Percentiles rank a stretch among this genome's conserved stretches.
Conservation (phyloP, 2,888 invertebrate species). For the Calliopum simillimum region DNA sequence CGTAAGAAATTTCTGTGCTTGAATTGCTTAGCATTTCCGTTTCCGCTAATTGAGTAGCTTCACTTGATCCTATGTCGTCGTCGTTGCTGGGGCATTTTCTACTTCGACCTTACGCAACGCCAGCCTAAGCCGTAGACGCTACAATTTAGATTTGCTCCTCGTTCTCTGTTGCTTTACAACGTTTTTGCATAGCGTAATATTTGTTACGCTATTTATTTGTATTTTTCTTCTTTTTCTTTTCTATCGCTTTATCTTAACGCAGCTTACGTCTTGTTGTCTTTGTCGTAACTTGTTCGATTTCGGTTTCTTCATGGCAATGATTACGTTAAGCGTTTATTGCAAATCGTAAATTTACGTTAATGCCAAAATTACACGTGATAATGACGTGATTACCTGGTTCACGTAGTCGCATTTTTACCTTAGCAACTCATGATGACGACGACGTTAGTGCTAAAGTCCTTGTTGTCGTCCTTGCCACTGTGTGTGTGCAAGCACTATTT, state of each 20-base stretch:
- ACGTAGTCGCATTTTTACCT: background rate
- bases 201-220: too few relatives aligned
- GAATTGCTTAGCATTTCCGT: slow-evolving; percentile 54
- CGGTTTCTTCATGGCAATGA: background rate
- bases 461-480: background rate
- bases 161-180: background rate
- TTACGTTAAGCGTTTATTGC: slow-evolving; percentile 49
- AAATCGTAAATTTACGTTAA: slow-evolving; percentile 60
- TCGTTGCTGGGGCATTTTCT: background rate
- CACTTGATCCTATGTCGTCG: slow-evolving; percentile 4
- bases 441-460: background rate
- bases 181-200: background rate
- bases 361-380: slow-evolving; percentile 61
- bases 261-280: background rate
- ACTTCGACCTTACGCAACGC: background rate
- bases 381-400: slow-evolving; percentile 60
- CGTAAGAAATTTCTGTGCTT: slow-evolving; percentile 35
- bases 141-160: background rate
- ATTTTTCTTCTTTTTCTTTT: too few relatives aligned
- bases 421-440: background rate
- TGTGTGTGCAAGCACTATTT: background rate
- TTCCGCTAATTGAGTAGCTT: slow-evolving; percentile 57
- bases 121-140: too few relatives aligned
- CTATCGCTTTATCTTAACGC: background rate
- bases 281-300: background rate